Percentiles rank a stretch among this genome's conserved stretches.
These are phyloP conservation scores for Campoletis raptor DNA, from an alignment of 2,888 invertebrate genomes.

Conservation along the genomic window DNA sequence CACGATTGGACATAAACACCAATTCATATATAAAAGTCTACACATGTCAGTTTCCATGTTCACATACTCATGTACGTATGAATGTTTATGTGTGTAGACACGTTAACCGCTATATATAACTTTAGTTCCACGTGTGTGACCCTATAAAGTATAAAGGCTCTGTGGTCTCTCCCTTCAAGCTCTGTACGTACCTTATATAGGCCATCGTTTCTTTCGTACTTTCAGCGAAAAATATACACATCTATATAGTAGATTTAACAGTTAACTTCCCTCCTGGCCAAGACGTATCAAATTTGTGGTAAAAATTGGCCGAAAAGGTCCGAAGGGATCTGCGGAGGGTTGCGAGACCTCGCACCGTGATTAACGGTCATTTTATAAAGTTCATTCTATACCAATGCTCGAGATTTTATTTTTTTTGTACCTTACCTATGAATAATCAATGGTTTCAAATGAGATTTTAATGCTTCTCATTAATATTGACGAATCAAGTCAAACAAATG, in stretches of 20 bases:
- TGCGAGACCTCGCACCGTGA: not conserved
- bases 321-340: not conserved
- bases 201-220: slow-evolving; percentile 50
- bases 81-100: slow-evolving; percentile 63
- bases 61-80: not conserved
- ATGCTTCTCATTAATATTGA: not conserved
- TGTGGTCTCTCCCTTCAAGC: slow-evolving; percentile 57
- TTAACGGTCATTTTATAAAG: not conserved
- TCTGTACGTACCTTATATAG: slow-evolving; percentile 59
- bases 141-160: slow-evolving; percentile 67
- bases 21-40: slow-evolving; percentile 21
- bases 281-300: slow-evolving; percentile 31
- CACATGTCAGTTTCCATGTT: not conserved
- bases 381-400: not conserved
- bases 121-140: slow-evolving; percentile 62
- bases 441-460: not conserved
- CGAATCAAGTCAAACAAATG: not conserved
- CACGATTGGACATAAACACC: slow-evolving; percentile 35
- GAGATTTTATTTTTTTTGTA: not conserved
- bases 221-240: slow-evolving; percentile 32
- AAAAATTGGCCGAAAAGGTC: not conserved
- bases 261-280: slow-evolving; percentile 30
- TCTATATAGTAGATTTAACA: slow-evolving; percentile 23
- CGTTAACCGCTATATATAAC: slow-evolving; percentile 70
- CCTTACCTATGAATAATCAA: not conserved